These are phyloP conservation scores for Luehdorfia chinensis DNA, from an alignment of 1,140 invertebrate genomes.

Conservation along the genomic window DNA sequence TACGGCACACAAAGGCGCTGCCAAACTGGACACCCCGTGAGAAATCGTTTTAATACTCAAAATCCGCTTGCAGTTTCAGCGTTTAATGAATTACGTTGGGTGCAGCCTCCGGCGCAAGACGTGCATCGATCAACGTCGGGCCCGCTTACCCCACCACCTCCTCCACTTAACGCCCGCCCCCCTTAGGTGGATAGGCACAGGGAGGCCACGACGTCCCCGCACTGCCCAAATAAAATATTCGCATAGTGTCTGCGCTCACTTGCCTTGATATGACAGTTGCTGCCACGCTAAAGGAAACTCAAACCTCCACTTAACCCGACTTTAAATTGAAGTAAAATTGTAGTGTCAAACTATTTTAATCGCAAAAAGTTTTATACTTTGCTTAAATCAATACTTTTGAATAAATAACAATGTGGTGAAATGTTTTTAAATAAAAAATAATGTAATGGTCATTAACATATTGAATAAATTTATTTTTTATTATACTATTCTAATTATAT, in stretches of 20 bases:
- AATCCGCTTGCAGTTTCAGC: constrained; percentile 74
- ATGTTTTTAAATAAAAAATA: too few relatives aligned
- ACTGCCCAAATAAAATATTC: constrained; percentile 75
- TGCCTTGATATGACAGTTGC: constrained; percentile 59
- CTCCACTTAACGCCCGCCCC: constrained; percentile 24
- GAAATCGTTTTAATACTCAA: constrained; percentile 75
- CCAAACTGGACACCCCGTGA: constrained; percentile 64
- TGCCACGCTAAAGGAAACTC: constrained; percentile 44
- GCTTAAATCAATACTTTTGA: too few relatives aligned
- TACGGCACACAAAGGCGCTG: constrained; percentile 44
- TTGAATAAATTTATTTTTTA: too few relatives aligned
- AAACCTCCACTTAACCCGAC: constrained; percentile 11
- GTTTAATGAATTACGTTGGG: constrained; percentile 76
- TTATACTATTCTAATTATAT: too few relatives aligned
- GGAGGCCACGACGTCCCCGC: constrained; percentile 46
- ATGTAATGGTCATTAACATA: too few relatives aligned
- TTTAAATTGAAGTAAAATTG: neutral
- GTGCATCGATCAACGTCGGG: constrained; percentile 74
- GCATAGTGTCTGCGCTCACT: constrained; percentile 53
- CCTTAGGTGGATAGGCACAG: constrained; percentile 50
- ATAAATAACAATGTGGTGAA: too few relatives aligned
- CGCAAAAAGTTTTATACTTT: too few relatives aligned
- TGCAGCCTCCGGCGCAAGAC: constrained; percentile 76
- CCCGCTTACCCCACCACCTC: constrained; percentile 27
- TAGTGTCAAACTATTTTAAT: too few relatives aligned